Evolutionary conservation across 2,113 vertebrate genomes (phyloP), one percentile per base, ranked within the genome.

Genomic region (Notothenia coriiceps): DNA sequence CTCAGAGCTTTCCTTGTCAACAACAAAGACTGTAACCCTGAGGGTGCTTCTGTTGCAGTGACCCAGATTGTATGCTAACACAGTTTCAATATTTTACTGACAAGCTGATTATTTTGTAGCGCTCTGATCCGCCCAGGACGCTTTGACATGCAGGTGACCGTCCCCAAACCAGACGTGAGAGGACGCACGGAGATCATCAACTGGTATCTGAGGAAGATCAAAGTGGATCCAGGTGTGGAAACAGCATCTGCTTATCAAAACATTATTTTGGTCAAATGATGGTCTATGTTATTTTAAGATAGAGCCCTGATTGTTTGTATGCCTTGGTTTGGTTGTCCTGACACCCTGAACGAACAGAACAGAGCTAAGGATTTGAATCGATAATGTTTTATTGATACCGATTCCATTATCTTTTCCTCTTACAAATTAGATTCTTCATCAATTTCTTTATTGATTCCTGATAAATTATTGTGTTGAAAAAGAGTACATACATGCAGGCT

Each of bases 61-160:
- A 44, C 40, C 5, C 52, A 40, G 13, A 35, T 29, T 46, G 1
- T 29, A 7, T 15, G 13, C 18, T 47, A 10, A 46, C 17, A 35
- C 44, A 51, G 29, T 10, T 22, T 77, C 18, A 47, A 57, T 25
- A 2, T 65, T 54, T 70, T 49, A 55, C 29, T 57, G 51, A 86
- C 33, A 3, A 51, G 1, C 54, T 33, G 20, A 15, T 70, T 1
- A 35, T 22, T 56, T 71, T 57, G 47, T 10, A 99, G 98, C 78
- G 97, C 98, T 80, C 95, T 99, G 88, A 96, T 99, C 91, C 97
- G 98, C 69, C 98, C 98, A 12, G 98, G 98, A 59, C 96, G 97
- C 22, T 99, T 99, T 90, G 98, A 99, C 90, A 99, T 98, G 98
- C 98, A 99, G 94, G 98, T 99, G 87, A 99, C 97, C 20, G 98